phyloP scores from a whole-genome alignment of 2,113 vertebrate species.

The Oryzias melastigma region DNA sequence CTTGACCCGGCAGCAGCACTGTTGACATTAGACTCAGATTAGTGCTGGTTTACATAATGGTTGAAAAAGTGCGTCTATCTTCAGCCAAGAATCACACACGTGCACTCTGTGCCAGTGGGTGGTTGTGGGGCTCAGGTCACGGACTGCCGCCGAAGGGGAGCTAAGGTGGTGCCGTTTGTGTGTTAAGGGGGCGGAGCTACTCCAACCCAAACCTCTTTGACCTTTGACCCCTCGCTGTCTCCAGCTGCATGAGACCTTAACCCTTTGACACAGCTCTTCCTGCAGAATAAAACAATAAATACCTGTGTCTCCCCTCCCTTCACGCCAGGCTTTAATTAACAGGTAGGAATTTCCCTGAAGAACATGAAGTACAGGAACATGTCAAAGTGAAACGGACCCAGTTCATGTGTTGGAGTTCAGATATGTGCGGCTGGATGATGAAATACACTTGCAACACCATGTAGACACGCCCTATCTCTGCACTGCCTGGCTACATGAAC shows the following conservation, averaged over 20 bases:
- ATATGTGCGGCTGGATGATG: slow-evolving; percentile 66
- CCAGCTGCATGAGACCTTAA: slow-evolving; percentile 30
- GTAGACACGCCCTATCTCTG: slow-evolving; percentile 52
- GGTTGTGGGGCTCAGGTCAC: slow-evolving; percentile 54
- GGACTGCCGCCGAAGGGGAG: slow-evolving; percentile 7
- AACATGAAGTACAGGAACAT: slow-evolving; percentile 7
- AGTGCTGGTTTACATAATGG: slow-evolving; percentile 64
- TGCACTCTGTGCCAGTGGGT: slow-evolving; percentile 14
- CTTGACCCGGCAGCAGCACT: slow-evolving; percentile 39
- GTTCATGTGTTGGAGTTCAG: slow-evolving; percentile 43
- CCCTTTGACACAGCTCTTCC: slow-evolving; percentile 25
- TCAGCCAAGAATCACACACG: slow-evolving; percentile 35
- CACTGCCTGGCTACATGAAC: slow-evolving; percentile 63
- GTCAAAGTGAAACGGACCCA: slow-evolving; percentile 32
- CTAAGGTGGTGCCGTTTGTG: slow-evolving; percentile 12
- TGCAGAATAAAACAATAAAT: slow-evolving; percentile 6
- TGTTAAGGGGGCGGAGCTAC: slow-evolving; percentile 16
- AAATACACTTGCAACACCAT: slow-evolving; percentile 66
- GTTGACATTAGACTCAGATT: slow-evolving; percentile 65
- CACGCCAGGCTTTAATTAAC: background rate
- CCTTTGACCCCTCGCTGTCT: slow-evolving; percentile 46
- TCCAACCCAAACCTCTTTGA: slow-evolving; percentile 42
- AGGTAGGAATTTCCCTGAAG: slow-evolving; percentile 1
- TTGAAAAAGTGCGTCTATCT: slow-evolving; percentile 54
- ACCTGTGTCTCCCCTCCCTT: background rate